Conservation (phyloP, 2,888 invertebrate genomes). For the Malthinus seriepunctatus region DNA sequence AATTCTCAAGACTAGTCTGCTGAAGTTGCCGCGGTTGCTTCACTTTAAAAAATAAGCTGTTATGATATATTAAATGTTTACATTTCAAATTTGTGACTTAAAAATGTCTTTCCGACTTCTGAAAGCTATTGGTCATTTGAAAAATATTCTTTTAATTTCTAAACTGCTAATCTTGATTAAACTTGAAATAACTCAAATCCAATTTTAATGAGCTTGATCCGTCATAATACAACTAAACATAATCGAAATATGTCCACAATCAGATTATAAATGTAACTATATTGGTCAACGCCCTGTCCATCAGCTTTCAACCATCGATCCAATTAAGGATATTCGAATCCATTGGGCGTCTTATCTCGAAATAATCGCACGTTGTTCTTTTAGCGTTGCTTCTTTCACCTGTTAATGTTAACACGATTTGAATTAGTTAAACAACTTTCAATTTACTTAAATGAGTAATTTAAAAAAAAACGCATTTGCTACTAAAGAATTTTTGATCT, state of each 20-base stretch:
- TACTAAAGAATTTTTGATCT: constrained; percentile 7
- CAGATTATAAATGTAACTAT: constrained; percentile 6
- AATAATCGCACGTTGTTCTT: constrained; percentile 20
- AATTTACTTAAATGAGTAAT: constrained; percentile 12
- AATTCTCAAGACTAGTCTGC: too few relatives aligned
- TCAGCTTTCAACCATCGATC: constrained; percentile 30
- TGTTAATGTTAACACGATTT: constrained; percentile 30
- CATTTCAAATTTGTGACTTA: too few relatives aligned
- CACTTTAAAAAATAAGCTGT: too few relatives aligned
- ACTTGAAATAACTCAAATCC: neutral
- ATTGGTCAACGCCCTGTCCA: constrained; percentile 23
- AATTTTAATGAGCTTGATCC: constrained; percentile 8
- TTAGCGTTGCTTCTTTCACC: constrained; percentile 28
- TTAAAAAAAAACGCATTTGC: neutral
- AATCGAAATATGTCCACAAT: constrained; percentile 5
- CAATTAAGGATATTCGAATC: constrained; percentile 29
- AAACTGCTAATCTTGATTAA: too few relatives aligned
- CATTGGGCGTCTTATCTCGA: constrained; percentile 21
- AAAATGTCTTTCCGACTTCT: too few relatives aligned
- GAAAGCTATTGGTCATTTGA: too few relatives aligned
- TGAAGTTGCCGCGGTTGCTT: too few relatives aligned
- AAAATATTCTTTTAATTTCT: too few relatives aligned
- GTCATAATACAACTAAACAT: constrained; percentile 3
- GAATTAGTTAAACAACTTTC: constrained; percentile 29
- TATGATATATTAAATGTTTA: too few relatives aligned